These are phyloP conservation scores for Nematolebias whitei DNA, from an alignment of 2,113 vertebrate genomes.

Conservation along the genomic window DNA sequence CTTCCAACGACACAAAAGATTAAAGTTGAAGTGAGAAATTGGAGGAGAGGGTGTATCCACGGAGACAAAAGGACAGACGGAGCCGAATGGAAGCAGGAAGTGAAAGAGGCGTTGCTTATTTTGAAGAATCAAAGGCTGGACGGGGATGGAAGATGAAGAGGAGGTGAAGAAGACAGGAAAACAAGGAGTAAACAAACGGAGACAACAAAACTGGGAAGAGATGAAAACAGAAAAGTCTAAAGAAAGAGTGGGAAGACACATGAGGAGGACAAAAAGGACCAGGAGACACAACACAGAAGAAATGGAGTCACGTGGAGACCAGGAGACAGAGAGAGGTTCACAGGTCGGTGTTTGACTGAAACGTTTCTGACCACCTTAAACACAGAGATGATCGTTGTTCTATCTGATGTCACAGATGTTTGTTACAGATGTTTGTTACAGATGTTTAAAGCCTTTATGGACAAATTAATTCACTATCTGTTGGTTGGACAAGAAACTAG, in stretches of 20 bases:
- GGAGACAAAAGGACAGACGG: not conserved
- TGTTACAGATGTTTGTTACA: too few species aligned
- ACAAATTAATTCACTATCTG: too few species aligned
- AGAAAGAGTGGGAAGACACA: not conserved
- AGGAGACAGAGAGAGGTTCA: not conserved
- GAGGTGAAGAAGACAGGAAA: not conserved
- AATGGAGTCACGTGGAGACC: not conserved
- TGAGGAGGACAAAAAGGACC: not conserved
- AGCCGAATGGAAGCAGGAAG: not conserved
- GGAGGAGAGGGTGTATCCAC: conserved; percentile 17
- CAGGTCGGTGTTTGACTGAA: too few species aligned
- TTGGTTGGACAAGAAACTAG: too few species aligned
- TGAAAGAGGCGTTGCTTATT: conserved; percentile 8
- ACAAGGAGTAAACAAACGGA: not conserved
- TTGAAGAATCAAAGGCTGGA: conserved; percentile 31
- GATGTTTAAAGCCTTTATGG: too few species aligned
- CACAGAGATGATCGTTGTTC: too few species aligned
- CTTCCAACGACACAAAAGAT: conserved; percentile 16
- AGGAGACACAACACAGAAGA: not conserved
- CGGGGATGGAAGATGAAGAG: conserved; percentile 22
- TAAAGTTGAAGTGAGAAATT: conserved; percentile 26
- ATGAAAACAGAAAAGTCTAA: not conserved
- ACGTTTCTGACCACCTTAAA: too few species aligned
- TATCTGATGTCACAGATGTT: too few species aligned
- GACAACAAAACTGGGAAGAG: not conserved